Conservation (phyloP, 1,140 invertebrate genomes). For the Drosophila virilis region DNA sequence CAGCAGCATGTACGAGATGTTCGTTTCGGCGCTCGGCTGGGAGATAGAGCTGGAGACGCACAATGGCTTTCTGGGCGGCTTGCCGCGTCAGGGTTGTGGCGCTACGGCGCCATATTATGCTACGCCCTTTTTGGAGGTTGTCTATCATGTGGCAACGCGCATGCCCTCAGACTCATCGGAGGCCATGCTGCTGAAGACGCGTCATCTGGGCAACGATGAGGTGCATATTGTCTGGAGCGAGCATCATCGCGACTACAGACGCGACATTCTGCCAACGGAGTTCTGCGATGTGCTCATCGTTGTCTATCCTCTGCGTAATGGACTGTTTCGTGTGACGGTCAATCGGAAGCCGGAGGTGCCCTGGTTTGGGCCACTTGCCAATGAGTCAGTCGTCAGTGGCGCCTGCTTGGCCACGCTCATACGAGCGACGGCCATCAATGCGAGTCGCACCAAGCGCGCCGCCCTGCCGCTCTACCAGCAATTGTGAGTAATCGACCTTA, state of each 20-base stretch:
- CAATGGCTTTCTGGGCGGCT: constrained; percentile 97
- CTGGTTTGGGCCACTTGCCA: constrained; percentile 97
- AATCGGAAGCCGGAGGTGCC: constrained; percentile 94
- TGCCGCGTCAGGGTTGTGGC: constrained; percentile 96
- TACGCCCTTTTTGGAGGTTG: constrained; percentile 94
- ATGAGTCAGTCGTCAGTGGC: constrained; percentile 95
- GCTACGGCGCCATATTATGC: constrained; percentile 97
- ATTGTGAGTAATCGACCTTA: constrained; percentile 88
- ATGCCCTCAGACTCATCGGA: constrained; percentile 96
- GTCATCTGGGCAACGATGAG: constrained; percentile 99
- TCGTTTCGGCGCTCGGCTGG: constrained; percentile 97
- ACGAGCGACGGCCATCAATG: constrained; percentile 95
- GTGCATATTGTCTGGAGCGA: constrained; percentile 99
- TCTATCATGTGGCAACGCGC: constrained; percentile 99
- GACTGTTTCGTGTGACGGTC: constrained; percentile 92
- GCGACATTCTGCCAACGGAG: constrained; percentile 99
- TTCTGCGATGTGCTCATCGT: constrained; percentile 99
- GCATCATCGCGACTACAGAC: constrained; percentile 96
- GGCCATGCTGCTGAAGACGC: constrained; percentile 95
- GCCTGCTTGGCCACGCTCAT: constrained; percentile 94
- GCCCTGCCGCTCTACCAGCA: constrained; percentile 95
- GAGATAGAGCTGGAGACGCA: constrained; percentile 97
- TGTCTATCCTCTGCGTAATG: constrained; percentile 95
- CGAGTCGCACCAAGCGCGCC: constrained; percentile 95
- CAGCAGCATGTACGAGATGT: constrained; percentile 96